Evolutionary conservation across 2,888 invertebrate genomes (phyloP), one percentile per base, ranked within the genome.

Genomic region (Branchellion lobata): DNA sequence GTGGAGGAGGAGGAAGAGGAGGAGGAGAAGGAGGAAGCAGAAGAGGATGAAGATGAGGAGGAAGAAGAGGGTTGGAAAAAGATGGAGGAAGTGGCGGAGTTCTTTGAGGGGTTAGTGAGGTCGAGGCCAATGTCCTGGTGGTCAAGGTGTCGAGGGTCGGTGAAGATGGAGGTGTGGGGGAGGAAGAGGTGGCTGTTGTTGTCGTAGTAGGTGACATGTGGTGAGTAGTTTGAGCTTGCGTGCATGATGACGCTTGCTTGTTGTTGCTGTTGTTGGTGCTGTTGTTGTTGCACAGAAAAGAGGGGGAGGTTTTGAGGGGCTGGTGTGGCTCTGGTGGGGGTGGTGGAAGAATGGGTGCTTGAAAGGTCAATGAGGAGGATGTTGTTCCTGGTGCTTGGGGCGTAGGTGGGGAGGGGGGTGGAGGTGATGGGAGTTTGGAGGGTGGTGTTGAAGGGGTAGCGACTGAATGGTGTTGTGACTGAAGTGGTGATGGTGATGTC

Each of bases 191-290:
- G 79, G 34, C 27, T 34, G 33, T 71, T 69, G 72, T 79, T 29
- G 53, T 47, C 34, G 29, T 40, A 72, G 31, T 51, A 80, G 73
- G 57, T 77, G 65, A 61, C 80, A 31, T 77, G 53, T 29, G 24
- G 57, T 0, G 81, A 78, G 73, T 53, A 80, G 61, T 24, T 57
- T 24, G 82, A 80, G 61, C 3, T 18, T 0, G 85, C 85, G 81
- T 86, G 86, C n/a, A 87, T 86, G 36, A 87, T 87, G 33, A 87
- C 86, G 81, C 87, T 86, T 18, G 86, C 81, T 27, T 74, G 80
- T 27, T 40, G 47, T 18, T 11, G 79, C 72, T 27, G 80, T 80
- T 21, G 80, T 76, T 40, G 79, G 18, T 47, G 79, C 31, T 68
- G 72, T n/a, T 79, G 40, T 14, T 36, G 34, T 33, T 53, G 73